phyloP scores from a whole-genome alignment of 1,140 invertebrate species.

The Pollicipes pollicipes region DNA sequence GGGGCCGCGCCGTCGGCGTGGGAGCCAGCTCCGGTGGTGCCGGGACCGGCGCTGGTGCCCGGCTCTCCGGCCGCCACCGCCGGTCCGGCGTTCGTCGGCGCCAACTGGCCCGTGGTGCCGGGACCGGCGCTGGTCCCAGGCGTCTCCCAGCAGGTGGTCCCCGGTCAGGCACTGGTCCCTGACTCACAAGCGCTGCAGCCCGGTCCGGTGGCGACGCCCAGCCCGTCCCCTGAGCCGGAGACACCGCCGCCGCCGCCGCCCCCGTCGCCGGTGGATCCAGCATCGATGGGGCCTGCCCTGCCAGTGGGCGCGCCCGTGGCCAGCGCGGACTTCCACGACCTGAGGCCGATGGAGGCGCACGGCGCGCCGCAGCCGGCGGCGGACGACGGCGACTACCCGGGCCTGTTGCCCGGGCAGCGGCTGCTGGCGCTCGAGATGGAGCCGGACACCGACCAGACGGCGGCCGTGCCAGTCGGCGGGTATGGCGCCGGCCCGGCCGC shows the following conservation, averaged over 20 bases:
- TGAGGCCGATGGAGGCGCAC: background rate
- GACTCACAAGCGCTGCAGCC: too few species aligned
- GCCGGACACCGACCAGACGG: constrained; percentile 1
- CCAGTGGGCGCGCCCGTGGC: background rate
- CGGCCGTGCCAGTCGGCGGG: background rate
- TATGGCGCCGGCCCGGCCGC: background rate
- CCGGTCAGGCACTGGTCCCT: too few species aligned
- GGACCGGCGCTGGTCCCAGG: too few species aligned
- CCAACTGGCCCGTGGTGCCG: too few species aligned
- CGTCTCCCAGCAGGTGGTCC: too few species aligned
- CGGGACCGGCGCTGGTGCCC: too few species aligned
- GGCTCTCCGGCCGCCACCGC: too few species aligned
- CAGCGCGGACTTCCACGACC: too few species aligned
- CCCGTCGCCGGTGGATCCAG: background rate
- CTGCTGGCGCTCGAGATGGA: constrained; percentile 6
- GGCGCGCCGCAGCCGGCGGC: constrained; percentile 1
- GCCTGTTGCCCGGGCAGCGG: constrained; percentile 5
- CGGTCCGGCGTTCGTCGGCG: too few species aligned
- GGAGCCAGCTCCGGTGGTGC: too few species aligned
- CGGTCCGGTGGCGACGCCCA: too few species aligned
- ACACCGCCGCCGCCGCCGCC: constrained; percentile 8
- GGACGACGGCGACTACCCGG: background rate
- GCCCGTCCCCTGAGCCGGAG: background rate
- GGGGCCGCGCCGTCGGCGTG: too few species aligned
- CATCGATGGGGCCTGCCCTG: background rate